Evolutionary conservation across 1,140 invertebrate genomes (phyloP).

Genomic region (Lepidotrigona ventralis): DNA sequence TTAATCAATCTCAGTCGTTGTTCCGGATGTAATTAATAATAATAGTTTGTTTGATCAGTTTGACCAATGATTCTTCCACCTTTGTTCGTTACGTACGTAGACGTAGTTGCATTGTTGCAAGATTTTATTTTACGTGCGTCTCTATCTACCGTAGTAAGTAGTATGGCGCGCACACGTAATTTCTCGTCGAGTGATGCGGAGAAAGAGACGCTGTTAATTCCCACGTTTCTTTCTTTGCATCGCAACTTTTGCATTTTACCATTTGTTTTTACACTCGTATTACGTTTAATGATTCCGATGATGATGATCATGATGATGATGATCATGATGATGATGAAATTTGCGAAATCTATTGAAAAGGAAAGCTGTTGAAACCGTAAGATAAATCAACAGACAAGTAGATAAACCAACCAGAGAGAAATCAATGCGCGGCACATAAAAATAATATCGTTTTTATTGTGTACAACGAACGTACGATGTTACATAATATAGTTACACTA

Average conservation of each 20-base stretch:
- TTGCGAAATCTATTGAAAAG: not conserved
- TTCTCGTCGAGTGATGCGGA: not conserved
- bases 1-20: not conserved
- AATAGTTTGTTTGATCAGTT: not conserved
- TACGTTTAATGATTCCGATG: not conserved
- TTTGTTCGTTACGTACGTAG: not conserved
- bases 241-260: not conserved
- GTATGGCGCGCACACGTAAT: not conserved
- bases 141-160: too few species aligned
- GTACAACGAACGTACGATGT: constrained; percentile 63
- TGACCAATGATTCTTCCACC: too few species aligned
- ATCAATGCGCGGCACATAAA: not conserved
- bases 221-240: not conserved
- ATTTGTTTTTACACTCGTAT: not conserved
- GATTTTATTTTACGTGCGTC: not conserved
- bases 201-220: not conserved
- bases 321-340: too few species aligned
- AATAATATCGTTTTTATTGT: constrained; percentile 71
- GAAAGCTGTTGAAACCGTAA: not conserved
- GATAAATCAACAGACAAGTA: not conserved
- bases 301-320: too few species aligned
- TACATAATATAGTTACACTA: constrained; percentile 71
- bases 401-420: not conserved
- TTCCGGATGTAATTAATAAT: not conserved
- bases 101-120: not conserved